phyloP scores from a whole-genome alignment of 53 echinoderm and acorn worm genomes.

The Crossaster papposus region DNA sequence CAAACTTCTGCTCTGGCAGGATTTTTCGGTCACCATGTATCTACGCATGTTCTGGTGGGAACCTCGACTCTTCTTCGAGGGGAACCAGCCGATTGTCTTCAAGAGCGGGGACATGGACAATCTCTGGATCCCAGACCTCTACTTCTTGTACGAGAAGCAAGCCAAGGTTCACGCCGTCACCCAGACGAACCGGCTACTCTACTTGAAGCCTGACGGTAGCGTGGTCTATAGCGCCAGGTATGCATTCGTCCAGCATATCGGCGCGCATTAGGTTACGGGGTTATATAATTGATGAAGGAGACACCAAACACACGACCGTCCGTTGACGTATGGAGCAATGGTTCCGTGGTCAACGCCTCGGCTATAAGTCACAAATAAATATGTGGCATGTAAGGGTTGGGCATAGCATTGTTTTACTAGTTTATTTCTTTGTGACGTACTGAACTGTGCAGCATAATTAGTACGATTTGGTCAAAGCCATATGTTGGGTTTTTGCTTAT shows the following conservation, averaged over 20 bases:
- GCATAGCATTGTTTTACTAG: too few species aligned
- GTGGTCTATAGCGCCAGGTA: slow-evolving; percentile 55
- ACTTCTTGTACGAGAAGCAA: slow-evolving; percentile 55
- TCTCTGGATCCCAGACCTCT: slow-evolving; percentile 51
- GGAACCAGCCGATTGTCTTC: slow-evolving; percentile 33
- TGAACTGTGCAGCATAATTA: too few species aligned
- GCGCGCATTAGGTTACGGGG: not conserved
- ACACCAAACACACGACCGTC: not conserved
- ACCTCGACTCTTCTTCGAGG: slow-evolving; percentile 31
- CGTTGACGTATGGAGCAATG: too few species aligned
- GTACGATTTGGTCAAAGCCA: too few species aligned
- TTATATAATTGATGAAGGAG: not conserved
- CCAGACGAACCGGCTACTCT: slow-evolving; percentile 22
- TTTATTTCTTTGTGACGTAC: too few species aligned
- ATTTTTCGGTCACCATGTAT: slow-evolving; percentile 63
- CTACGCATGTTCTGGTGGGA: slow-evolving; percentile 60
- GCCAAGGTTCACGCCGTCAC: slow-evolving; percentile 55
- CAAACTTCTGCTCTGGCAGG: slow-evolving; percentile 24
- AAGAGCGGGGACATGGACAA: slow-evolving; percentile 50
- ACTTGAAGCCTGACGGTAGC: slow-evolving; percentile 34
- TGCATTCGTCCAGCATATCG: not conserved
- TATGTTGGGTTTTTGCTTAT: not conserved
- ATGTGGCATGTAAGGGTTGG: too few species aligned
- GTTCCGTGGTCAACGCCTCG: too few species aligned
- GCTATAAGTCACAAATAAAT: too few species aligned